Evolutionary conservation across 2,797 vertebrate species (phyloP), one percentile per base, ranked within the genome.

Genomic region (Coreius guichenoti): DNA sequence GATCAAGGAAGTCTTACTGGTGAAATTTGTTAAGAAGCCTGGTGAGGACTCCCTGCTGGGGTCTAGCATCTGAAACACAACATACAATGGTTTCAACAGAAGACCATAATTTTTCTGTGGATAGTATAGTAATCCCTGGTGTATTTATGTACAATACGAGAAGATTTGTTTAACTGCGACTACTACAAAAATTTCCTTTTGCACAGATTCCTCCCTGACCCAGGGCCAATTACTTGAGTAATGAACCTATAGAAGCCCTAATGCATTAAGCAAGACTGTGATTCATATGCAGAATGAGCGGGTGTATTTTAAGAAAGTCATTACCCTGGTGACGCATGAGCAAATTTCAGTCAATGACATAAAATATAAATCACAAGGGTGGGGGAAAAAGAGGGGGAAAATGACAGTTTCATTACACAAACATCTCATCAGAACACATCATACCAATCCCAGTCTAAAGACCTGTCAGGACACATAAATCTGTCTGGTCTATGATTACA

Each of bases 221-320:
- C 31, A 47, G 65, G 54, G 74, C 80, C 58, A 78, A 43, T 84
- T 87, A 68, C 65, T 81, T 86, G 51, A 77, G 49, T 68, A 84
- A 84, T 77, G 63, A 78, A 56, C 63, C 63, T 69, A 69, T 45
- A 78, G 33, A 65, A 85, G 61, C 51, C 31, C 43, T 80, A 67
- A 87, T 74, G 72, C 76, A 84, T 76, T 76, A 80, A 73, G 45
- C 68, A 51, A 36, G 29, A 26, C 43, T 49, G 43, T 39, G 43
- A 63, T 80, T 39, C 58, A 82, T 75, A 69, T 85, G 74, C 83
- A 82, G 19, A 45, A 78, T 39, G 23, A 77, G 43, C 49, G 13
- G 4, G 63, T 78, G 61, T 72, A 65, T 83, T 87, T 65, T 78
- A 47, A 77, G 45, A 63, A 73, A 80, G 75, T 77, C 21, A 2